phyloP scores from a whole-genome alignment of 2,797 vertebrate genomes.

The Poecilia velifera region DNA sequence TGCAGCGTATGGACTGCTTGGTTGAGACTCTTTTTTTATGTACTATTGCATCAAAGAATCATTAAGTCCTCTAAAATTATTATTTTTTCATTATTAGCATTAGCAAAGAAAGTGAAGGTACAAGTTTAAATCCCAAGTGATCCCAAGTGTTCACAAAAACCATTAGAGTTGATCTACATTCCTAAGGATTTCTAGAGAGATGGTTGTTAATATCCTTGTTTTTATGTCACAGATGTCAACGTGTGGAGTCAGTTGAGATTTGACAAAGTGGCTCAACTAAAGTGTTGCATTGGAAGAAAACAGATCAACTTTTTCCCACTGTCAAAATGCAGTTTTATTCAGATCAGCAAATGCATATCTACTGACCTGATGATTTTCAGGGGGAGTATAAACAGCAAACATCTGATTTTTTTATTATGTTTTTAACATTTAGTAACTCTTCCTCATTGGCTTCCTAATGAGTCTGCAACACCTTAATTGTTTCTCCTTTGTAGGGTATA shows the following conservation, averaged over 20 bases:
- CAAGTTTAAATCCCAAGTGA: neutral
- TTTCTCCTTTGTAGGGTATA: neutral
- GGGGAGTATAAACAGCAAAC: neutral
- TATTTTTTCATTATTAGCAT: too few species aligned
- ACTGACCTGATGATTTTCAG: neutral
- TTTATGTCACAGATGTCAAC: neutral
- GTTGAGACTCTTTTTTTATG: neutral
- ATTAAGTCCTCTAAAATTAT: neutral
- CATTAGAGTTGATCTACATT: neutral
- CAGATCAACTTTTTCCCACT: too few species aligned
- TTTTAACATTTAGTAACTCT: neutral
- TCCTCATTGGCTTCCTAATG: neutral
- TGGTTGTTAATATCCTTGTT: neutral
- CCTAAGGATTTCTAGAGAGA: neutral
- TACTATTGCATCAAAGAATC: neutral
- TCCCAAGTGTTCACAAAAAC: neutral
- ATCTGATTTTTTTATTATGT: neutral
- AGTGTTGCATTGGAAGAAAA: too few species aligned
- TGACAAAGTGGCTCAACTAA: neutral
- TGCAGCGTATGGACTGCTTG: neutral
- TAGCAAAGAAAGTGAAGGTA: too few species aligned
- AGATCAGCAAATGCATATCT: neutral
- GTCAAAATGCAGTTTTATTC: neutral
- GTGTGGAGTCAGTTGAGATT: neutral
- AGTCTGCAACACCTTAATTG: neutral